Conservation (phyloP, 2,113 vertebrate genomes). For the Perccottus glenii region DNA sequence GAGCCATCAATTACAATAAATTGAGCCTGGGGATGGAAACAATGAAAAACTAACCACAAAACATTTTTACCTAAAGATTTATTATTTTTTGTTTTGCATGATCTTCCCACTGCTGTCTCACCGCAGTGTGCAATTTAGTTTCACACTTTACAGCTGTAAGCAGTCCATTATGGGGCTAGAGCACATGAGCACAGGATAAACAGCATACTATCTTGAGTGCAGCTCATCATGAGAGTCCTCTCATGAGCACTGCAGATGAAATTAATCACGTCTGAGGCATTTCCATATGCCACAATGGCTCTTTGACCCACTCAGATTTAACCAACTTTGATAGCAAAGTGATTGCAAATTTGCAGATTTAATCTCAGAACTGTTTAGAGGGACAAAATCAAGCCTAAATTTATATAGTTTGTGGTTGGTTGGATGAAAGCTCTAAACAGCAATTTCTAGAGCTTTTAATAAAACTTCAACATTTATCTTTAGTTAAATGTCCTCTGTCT, state of each 20-base stretch:
- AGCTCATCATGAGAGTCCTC: slow-evolving; percentile 31
- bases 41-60: neutral
- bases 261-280: slow-evolving; percentile 47
- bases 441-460: slow-evolving; percentile 11
- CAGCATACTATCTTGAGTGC: neutral
- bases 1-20: neutral
- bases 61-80: slow-evolving; percentile 17
- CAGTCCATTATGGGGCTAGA: slow-evolving; percentile 7
- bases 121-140: slow-evolving; percentile 23
- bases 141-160: slow-evolving; percentile 29
- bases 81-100: slow-evolving; percentile 32
- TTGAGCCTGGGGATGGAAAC: slow-evolving; percentile 1
- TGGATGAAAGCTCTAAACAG: slow-evolving; percentile 13
- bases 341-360: slow-evolving; percentile 45
- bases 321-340: slow-evolving; percentile 43
- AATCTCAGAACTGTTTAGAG: slow-evolving; percentile 32
- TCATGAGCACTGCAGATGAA: slow-evolving; percentile 33
- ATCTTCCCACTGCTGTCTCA: slow-evolving; percentile 20
- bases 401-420: neutral
- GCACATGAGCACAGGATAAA: neutral
- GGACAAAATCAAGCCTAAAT: slow-evolving; percentile 15
- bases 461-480: slow-evolving; percentile 32
- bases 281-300: slow-evolving; percentile 35
- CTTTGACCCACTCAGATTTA: slow-evolving; percentile 51
- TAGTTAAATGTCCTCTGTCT: slow-evolving; percentile 12